Evolutionary conservation across 1,140 invertebrate species (phyloP).

Genomic region (Oscheius sp.): DNA sequence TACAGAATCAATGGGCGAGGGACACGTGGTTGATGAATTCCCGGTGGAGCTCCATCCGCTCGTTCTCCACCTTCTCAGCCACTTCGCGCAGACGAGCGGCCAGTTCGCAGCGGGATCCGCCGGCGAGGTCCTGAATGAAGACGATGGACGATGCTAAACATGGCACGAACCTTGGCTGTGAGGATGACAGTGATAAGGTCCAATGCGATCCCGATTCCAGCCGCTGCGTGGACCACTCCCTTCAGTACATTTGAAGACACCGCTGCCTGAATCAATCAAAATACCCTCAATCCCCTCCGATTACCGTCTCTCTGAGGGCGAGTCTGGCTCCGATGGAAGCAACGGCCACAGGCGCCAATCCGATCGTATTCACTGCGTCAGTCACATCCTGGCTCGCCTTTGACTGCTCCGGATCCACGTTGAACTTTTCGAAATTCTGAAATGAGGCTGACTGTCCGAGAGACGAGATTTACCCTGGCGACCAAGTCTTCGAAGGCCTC

Average conservation of each 20-base stretch:
- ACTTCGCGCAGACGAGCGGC: neutral
- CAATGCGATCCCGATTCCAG: slow-evolving; percentile 23
- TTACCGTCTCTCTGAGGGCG: slow-evolving; percentile 1
- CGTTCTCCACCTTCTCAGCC: neutral
- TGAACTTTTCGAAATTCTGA: neutral
- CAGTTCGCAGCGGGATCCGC: neutral
- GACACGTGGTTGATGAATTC: neutral
- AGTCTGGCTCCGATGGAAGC: neutral
- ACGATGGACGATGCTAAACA: neutral
- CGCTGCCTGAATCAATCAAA: slow-evolving; percentile 3
- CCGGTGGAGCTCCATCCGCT: neutral
- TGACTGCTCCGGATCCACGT: too few relatives aligned
- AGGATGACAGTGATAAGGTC: slow-evolving; percentile 19
- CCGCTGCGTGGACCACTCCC: slow-evolving; percentile 27
- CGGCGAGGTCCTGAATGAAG: neutral
- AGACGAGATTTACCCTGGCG: neutral
- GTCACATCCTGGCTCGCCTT: too few relatives aligned
- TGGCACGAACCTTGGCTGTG: slow-evolving; percentile 4
- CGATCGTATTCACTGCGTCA: too few relatives aligned
- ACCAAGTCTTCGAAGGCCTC: neutral
- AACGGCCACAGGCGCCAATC: neutral
- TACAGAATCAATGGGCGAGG: neutral
- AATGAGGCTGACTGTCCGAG: neutral
- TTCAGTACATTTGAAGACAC: slow-evolving; percentile 20
- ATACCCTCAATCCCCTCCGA: neutral